Conservation (phyloP, 1,140 invertebrate species). For the Philaenus spumarius region DNA sequence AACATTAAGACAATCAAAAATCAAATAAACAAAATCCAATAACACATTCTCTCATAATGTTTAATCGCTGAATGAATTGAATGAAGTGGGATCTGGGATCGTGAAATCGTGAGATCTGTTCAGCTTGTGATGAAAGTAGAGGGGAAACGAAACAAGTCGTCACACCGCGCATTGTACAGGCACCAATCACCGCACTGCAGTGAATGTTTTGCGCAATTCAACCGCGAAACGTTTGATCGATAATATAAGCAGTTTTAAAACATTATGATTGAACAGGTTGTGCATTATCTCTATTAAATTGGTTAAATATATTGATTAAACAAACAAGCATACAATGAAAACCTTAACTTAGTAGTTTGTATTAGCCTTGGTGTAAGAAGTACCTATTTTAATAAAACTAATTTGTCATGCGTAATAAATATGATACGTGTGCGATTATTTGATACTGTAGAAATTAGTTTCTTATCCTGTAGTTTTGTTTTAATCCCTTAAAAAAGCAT, state of each 20-base stretch:
- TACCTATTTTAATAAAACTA: no score
- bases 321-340: no score
- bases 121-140: neutral
- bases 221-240: slow-evolving; percentile 12
- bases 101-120: neutral
- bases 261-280: no score
- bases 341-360: no score
- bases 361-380: no score
- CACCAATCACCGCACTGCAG: slow-evolving; percentile 17
- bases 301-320: no score
- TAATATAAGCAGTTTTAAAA: neutral
- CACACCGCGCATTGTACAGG: neutral
- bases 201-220: slow-evolving; percentile 7
- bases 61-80: neutral
- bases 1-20: neutral
- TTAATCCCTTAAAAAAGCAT: no score
- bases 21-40: neutral
- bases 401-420: no score
- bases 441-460: no score
- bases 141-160: neutral
- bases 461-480: no score
- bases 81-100: neutral
- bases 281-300: no score
- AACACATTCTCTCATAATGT: neutral
- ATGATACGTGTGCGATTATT: no score